A percentile compares a stretch with the other conserved stretches of the same genome.
Evolutionary conservation across 2,113 vertebrate genomes (phyloP).

Genomic region (Cygnus atratus): DNA sequence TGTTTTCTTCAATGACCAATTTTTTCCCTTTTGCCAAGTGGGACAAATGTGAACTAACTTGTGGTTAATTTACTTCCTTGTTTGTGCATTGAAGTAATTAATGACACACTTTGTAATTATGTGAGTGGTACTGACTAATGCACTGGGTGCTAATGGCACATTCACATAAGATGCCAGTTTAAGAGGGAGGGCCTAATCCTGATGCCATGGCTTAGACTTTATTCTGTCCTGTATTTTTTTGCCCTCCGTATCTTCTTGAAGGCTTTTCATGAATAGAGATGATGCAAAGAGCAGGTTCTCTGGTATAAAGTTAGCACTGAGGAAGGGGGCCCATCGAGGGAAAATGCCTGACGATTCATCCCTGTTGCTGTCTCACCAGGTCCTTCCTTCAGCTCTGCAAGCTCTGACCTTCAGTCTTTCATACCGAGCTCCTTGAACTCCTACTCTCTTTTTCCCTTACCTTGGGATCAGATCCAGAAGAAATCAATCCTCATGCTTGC

Average conservation of each 20-base stretch:
- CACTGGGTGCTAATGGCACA: neutral
- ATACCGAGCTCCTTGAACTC: neutral
- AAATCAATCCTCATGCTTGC: neutral
- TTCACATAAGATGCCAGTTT: neutral
- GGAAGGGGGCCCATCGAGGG: neutral
- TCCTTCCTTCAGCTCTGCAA: neutral
- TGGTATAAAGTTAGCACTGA: neutral
- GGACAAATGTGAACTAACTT: neutral
- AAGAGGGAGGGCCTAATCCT: neutral
- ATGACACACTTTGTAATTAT: neutral
- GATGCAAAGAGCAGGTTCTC: neutral
- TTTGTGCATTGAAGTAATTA: neutral
- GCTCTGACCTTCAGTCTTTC: neutral
- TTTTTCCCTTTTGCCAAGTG: neutral
- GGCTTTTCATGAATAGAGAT: neutral
- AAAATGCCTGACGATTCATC: neutral
- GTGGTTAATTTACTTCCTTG: neutral
- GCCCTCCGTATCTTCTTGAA: neutral
- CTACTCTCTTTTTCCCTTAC: neutral
- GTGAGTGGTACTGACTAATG: neutral
- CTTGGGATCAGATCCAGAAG: rapidly evolving
- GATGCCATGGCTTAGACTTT: neutral
- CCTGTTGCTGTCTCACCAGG: neutral
- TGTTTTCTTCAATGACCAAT: neutral
- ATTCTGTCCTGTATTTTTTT: neutral